Evolutionary conservation across 2,888 invertebrate species (phyloP).

Genomic region (Hirtodrosophila cameraria): DNA sequence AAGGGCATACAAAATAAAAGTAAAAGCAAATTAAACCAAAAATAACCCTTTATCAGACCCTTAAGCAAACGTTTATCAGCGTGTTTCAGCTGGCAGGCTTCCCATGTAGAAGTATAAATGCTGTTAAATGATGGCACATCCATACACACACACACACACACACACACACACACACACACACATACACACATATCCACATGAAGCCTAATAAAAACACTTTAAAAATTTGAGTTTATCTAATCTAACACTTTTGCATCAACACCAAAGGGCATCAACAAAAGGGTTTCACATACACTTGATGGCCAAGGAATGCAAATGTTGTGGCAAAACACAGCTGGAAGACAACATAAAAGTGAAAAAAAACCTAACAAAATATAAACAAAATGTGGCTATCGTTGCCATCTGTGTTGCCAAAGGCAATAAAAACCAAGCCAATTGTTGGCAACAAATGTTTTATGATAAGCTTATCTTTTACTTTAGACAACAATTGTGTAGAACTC

Average conservation of each 20-base stretch:
- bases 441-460: background rate
- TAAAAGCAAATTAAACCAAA: conserved; percentile 10
- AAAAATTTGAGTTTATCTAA: conserved; percentile 44
- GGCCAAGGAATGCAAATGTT: conserved; percentile 29
- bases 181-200: conserved; percentile 6
- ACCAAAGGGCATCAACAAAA: conserved; percentile 21
- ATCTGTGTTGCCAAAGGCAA: conserved; percentile 39
- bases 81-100: conserved; percentile 29
- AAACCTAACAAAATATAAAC: background rate
- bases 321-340: conserved; percentile 11
- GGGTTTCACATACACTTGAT: background rate
- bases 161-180: background rate
- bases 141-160: conserved; percentile 12
- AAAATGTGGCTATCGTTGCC: conserved; percentile 3
- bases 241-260: conserved; percentile 14
- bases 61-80: conserved; percentile 36
- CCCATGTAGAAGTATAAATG: conserved; percentile 25
- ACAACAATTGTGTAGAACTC: no score
- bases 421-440: background rate
- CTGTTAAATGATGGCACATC: conserved; percentile 34
- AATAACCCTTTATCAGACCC: conserved; percentile 34
- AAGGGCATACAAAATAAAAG: no score
- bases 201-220: conserved; percentile 35
- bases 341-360: background rate
- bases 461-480: no score